Base-by-base conservation (phyloP, 2,888 invertebrate species). In the Molanna angustata region DNA sequence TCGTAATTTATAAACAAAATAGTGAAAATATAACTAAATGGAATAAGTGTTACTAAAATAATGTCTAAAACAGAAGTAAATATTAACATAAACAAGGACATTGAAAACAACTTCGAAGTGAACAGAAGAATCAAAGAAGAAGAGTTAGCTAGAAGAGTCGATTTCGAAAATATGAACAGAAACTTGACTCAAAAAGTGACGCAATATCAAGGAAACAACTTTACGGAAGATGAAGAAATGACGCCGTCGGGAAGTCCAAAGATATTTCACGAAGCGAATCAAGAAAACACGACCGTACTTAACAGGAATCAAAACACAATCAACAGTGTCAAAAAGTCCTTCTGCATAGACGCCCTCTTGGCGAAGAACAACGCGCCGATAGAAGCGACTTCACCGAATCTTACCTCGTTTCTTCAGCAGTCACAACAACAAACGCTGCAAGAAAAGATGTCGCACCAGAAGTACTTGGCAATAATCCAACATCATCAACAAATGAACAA, bases 291-390 rank as follows among this genome's bases (percentile, higher is more conserved):
- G 0, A n/a, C n/a, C n/a, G 67, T 72, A 0, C 19, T 76, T 0
- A 46, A 46, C 20, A 52, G 49, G 16, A 70, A 69, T 27, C 70
- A 69, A 33, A 64, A 61, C 0, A 69, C 69, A 19, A 63, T 62
- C 0, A 53, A 37, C 7, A 56, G 43, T 40, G 50, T 54, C 14
- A 60, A 86, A 61, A 88, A 89, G 46, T 92, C 93, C 0, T 94
- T 94, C 66, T 92, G 94, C 66, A 94, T 94, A 61, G 94, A 94
- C 65, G 93, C 94, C 0, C 70, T 94, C 2, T 70, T 94, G 2
- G 90, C 91, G 0, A 80, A 83, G 47, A 80, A 69, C 58, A 70
- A 69, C 47, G 64, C 69, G 48, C 64, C 64, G 54, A 66, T 69
- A 17, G 64, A 67, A 4, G 58, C 54, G 4, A 62, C 62, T 1